Evolutionary conservation across 2,113 vertebrate genomes (phyloP).

Genomic region (human (Homo sapiens)): DNA sequence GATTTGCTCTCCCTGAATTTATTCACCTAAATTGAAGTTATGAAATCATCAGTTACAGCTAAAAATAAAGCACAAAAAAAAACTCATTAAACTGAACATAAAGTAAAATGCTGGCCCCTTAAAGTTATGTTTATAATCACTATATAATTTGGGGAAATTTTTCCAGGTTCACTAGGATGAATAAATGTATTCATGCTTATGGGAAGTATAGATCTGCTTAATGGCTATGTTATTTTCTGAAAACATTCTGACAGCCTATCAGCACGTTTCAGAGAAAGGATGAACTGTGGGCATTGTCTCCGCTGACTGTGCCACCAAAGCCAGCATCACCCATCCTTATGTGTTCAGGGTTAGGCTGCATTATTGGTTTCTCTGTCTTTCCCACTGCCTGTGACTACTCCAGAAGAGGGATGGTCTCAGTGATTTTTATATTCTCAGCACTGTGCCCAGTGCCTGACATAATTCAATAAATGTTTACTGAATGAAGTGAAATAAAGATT

Average conservation of each 20-base stretch:
- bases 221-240: not conserved
- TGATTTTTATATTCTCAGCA: not conserved
- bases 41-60: not conserved
- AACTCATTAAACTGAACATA: not conserved
- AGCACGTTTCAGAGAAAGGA: not conserved
- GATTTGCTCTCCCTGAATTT: not conserved
- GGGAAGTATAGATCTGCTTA: not conserved
- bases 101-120: not conserved
- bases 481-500: not conserved
- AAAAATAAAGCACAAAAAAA: slow-evolving; percentile 6
- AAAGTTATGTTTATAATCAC: not conserved
- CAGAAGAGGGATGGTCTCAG: not conserved
- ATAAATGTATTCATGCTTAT: not conserved
- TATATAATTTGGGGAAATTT: not conserved
- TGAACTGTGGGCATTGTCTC: not conserved
- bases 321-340: not conserved
- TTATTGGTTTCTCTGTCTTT: not conserved
- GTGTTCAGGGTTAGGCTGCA: too few relatives aligned
- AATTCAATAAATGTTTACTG: not conserved
- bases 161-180: not conserved
- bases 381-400: not conserved
- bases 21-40: not conserved
- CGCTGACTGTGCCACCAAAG: not conserved
- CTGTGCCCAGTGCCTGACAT: not conserved
- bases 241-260: not conserved